These are phyloP conservation scores for Sturnira hondurensis DNA, from an alignment of 2,113 vertebrate genomes.

Conservation along the genomic window DNA sequence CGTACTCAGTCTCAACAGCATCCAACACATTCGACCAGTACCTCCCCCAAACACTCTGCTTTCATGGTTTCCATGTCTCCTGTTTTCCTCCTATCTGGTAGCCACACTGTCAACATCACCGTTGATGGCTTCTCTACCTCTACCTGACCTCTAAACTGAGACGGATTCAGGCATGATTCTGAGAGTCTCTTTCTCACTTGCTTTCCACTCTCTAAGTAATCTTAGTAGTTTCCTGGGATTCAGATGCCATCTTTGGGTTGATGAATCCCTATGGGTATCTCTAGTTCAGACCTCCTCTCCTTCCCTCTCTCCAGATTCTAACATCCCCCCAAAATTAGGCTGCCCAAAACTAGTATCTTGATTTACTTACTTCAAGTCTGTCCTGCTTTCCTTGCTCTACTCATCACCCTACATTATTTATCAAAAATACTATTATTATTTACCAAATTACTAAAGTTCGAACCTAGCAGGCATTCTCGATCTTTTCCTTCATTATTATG, in stretches of 20 bases:
- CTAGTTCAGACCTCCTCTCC: background rate
- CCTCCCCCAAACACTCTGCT: background rate
- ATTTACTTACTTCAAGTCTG: background rate
- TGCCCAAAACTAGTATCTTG: background rate
- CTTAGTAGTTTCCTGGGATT: background rate
- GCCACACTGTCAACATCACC: background rate
- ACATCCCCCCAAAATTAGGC: background rate
- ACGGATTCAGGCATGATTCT: background rate
- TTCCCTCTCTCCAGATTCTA: background rate
- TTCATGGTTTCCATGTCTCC: background rate
- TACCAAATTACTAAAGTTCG: background rate
- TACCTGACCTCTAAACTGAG: background rate
- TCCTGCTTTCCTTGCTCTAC: background rate
- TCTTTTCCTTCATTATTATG: background rate
- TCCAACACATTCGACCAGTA: background rate
- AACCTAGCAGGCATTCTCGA: background rate
- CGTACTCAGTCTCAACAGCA: background rate
- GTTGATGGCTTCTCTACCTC: background rate
- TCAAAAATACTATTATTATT: background rate
- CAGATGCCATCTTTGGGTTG: background rate
- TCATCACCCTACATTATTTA: background rate
- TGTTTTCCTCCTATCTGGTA: background rate
- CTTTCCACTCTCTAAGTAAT: background rate
- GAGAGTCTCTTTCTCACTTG: background rate
- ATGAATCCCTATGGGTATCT: background rate